Evolutionary conservation across 2,888 invertebrate genomes (phyloP).

Genomic region (Epistrophella euchroma): DNA sequence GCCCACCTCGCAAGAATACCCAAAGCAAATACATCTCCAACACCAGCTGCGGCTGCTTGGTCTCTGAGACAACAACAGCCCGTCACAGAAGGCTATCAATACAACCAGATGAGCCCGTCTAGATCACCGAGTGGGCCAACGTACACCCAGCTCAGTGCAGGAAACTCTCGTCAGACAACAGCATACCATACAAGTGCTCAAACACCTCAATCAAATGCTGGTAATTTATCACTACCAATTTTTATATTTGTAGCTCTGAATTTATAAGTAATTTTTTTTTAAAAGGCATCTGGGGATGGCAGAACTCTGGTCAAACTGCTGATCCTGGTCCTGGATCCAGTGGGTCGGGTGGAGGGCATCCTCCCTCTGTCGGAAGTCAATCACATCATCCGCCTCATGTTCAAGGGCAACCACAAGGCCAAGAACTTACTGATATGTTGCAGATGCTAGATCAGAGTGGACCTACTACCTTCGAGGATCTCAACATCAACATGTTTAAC

Average conservation of each 20-base stretch:
- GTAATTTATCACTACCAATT: conserved; percentile 29
- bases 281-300: conserved; percentile 93
- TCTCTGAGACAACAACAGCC: conserved; percentile 85
- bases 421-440: conserved; percentile 95
- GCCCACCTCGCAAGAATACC: conserved; percentile 87
- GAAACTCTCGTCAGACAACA: conserved; percentile 85
- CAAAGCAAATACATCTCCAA: conserved; percentile 89
- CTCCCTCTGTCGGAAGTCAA: conserved; percentile 82
- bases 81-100: conserved; percentile 89
- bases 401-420: conserved; percentile 87
- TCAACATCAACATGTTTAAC: conserved; percentile 95
- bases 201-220: conserved; percentile 77
- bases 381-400: conserved; percentile 84
- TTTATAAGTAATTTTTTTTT: conserved; percentile 31
- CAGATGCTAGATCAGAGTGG: conserved; percentile 95
- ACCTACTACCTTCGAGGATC: conserved; percentile 93
- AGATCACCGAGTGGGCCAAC: conserved; percentile 93
- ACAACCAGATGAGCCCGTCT: conserved; percentile 90
- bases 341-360: conserved; percentile 84
- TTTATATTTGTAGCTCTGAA: not conserved
- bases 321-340: conserved; percentile 84
- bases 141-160: conserved; percentile 91
- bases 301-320: conserved; percentile 84
- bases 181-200: conserved; percentile 84
- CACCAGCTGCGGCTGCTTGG: conserved; percentile 85